Evolutionary conservation across 2,797 vertebrate genomes (phyloP), one percentile per base, ranked within the genome.

Genomic region (Chrysocyon brachyurus): DNA sequence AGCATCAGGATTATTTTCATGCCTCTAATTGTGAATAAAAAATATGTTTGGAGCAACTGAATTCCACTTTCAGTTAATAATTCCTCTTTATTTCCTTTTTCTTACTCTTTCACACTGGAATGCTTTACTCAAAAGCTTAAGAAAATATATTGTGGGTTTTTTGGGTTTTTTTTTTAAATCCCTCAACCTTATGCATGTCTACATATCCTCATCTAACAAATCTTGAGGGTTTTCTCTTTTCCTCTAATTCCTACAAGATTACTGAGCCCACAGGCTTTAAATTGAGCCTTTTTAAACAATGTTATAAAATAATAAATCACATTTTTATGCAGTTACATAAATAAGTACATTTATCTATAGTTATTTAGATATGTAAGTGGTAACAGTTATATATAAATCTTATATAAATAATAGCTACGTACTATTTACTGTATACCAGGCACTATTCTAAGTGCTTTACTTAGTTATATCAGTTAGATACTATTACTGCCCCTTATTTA

Each of bases 101-200:
- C 56, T 75, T 81, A 72, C 64, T 95, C 84, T 96, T 96, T 97
- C 17, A 89, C 72, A 86, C 81, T 81, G 17, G 89, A 91, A 89
- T 52, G 87, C 14, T 64, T 81, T 3, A 56, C 93, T 97, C 56
- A 91, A 84, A 97, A 95, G 82, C 31, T 91, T 26, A 83, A 78
- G 36, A 82, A 94, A 75, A 87, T 93, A 21, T 33, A 68, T 49
- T 89, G 49, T 87, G 21, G 33, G 31, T 7, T 52, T 49, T 17
- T 79, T 56, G 10, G 68, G 61, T 52, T 75, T 78, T 63, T 89
- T 36, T 72, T 72, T 81, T 57, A 14, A 28, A 87, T 86, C 61
- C 36, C 52, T 96, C 56, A 19, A 40, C 52, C 54, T 68, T 78
- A 72, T 24, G 4, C 24, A 56, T 57, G 3, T 12, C 82, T 12